Evolutionary conservation across 2,888 invertebrate genomes (phyloP).

Genomic region (Temnothorax ravouxi): DNA sequence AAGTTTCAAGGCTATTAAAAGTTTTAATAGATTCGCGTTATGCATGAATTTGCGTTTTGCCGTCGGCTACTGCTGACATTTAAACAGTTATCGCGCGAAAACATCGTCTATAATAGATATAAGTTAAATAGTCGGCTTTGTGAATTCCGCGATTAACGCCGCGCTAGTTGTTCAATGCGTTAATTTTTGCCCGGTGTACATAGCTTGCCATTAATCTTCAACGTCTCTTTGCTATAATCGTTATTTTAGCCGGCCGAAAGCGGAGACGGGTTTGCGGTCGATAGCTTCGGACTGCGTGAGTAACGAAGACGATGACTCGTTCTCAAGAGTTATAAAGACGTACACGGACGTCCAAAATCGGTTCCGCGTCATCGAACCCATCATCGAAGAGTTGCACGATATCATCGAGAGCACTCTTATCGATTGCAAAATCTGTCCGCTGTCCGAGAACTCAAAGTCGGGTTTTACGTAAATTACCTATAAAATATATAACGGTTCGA

Average conservation of each 20-base stretch:
- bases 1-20: constrained; percentile 19
- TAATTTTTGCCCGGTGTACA: background rate
- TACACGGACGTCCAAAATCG: constrained; percentile 1
- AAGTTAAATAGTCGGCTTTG: background rate
- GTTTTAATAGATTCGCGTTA: background rate
- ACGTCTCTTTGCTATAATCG: background rate
- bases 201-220: background rate
- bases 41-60: background rate
- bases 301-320: constrained; percentile 1
- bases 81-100: background rate
- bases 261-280: background rate
- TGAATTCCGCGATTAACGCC: background rate
- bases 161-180: background rate
- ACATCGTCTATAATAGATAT: background rate
- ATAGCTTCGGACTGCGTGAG: background rate
- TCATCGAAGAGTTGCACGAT: constrained; percentile 72
- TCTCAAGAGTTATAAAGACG: constrained; percentile 15
- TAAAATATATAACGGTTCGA: background rate
- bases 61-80: constrained; percentile 6
- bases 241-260: constrained; percentile 29
- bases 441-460: constrained; percentile 22
- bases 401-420: constrained; percentile 66
- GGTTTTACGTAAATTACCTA: background rate
- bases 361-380: constrained; percentile 71
- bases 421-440: background rate